Evolutionary conservation across 1,140 invertebrate genomes (phyloP).

Genomic region (Ctenoplectra terminalis): DNA sequence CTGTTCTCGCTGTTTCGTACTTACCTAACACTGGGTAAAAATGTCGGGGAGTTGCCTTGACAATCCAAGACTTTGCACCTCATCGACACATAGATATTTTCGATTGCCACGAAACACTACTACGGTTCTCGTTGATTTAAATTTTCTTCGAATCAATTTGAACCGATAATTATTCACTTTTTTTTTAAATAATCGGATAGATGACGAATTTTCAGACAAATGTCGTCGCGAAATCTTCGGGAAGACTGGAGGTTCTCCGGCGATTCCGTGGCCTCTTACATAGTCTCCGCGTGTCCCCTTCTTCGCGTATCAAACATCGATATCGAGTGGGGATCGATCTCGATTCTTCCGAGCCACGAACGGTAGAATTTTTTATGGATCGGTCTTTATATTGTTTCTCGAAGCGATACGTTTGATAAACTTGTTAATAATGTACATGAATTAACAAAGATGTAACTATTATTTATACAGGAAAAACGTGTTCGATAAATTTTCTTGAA

Average conservation of each 20-base stretch:
- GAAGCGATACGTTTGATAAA: constrained; percentile 7
- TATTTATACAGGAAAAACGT: neutral
- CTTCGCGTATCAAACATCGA: constrained; percentile 42
- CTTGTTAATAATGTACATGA: constrained; percentile 28
- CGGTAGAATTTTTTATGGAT: neutral
- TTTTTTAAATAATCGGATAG: neutral
- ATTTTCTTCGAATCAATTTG: neutral
- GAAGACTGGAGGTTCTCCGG: constrained; percentile 64
- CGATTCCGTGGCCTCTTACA: constrained; percentile 66
- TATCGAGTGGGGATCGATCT: constrained; percentile 52
- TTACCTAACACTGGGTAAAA: constrained; percentile 80
- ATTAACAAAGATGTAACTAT: neutral
- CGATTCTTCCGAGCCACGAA: constrained; percentile 1
- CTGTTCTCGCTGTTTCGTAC: constrained; percentile 21
- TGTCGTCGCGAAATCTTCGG: constrained; percentile 15
- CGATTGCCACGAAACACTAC: constrained; percentile 24
- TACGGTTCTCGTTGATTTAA: neutral
- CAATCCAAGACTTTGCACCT: constrained; percentile 81
- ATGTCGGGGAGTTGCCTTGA: constrained; percentile 80
- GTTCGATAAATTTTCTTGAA: neutral
- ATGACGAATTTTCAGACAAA: constrained; percentile 28
- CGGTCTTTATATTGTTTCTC: neutral
- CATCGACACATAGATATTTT: constrained; percentile 80
- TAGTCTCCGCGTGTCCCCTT: constrained; percentile 57
- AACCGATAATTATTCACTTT: neutral